phyloP scores from a whole-genome alignment of 2,797 vertebrate species.

The Micromesistius poutassou region DNA sequence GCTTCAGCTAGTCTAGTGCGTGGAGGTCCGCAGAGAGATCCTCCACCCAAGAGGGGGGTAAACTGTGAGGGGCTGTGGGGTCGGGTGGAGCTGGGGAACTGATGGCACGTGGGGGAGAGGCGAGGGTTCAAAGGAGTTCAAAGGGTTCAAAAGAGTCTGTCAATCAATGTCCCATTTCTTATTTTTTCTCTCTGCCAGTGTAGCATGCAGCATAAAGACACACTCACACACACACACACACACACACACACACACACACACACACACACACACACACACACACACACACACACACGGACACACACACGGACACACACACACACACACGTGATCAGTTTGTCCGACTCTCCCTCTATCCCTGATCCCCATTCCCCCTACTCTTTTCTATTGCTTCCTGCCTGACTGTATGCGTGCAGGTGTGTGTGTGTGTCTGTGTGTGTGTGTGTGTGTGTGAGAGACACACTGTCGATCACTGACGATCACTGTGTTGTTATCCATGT shows the following conservation, averaged over 20 bases:
- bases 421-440: constrained; percentile 43
- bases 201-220: constrained; percentile 32
- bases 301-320: background rate
- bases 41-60: background rate
- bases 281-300: background rate
- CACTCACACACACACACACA: constrained; percentile 14
- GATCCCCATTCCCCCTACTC: constrained; percentile 27
- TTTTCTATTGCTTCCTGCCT: constrained; percentile 43
- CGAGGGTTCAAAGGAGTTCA: background rate
- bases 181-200: constrained; percentile 34
- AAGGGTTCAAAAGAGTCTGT: constrained; percentile 9
- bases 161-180: background rate
- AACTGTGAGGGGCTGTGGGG: background rate
- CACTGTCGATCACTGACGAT: constrained; percentile 45
- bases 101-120: background rate
- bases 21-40: too few species aligned
- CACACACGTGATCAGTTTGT: constrained; percentile 20
- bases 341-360: constrained; percentile 20
- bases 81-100: background rate
- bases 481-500: constrained; percentile 54
- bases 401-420: constrained; percentile 24
- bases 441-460: constrained; percentile 49
- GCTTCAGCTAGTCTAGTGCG: background rate
- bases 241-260: background rate
- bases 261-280: constrained; percentile 17